Conservation (phyloP, 1,140 invertebrate species). For the Drosophila melanica region DNA sequence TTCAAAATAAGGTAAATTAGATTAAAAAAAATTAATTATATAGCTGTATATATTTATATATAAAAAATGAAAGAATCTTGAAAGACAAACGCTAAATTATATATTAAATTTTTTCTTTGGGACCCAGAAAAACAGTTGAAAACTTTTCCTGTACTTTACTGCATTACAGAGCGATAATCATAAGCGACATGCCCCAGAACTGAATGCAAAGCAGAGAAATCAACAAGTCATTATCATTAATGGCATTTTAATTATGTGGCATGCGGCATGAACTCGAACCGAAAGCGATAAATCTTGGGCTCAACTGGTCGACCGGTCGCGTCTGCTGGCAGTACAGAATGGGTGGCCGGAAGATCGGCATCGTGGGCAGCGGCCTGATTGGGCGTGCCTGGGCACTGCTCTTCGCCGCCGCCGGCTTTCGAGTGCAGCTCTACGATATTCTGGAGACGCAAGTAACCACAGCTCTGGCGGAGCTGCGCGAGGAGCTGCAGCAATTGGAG, state of each 20-base stretch:
- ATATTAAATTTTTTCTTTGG: too few species aligned
- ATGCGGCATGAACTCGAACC: constrained; percentile 60
- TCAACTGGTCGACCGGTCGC: not conserved
- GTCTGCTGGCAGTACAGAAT: constrained; percentile 50
- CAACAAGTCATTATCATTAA: constrained; percentile 66
- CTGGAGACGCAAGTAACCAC: constrained; percentile 88
- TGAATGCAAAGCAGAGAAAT: constrained; percentile 18
- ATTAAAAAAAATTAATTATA: not conserved
- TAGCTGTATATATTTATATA: not conserved
- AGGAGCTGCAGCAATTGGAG: constrained; percentile 90
- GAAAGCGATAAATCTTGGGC: constrained; percentile 60
- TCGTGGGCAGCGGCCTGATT: constrained; percentile 93
- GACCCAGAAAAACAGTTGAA: too few species aligned
- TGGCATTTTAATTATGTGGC: constrained; percentile 61
- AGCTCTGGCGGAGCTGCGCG: constrained; percentile 89
- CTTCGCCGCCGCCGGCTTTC: constrained; percentile 94
- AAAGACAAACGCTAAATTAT: too few species aligned
- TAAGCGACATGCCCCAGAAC: constrained; percentile 10
- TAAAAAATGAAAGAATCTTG: not conserved
- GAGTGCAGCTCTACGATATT: constrained; percentile 94
- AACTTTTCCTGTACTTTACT: constrained; percentile 1
- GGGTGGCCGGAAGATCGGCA: constrained; percentile 87
- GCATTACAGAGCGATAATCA: constrained; percentile 19
- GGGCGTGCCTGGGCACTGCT: constrained; percentile 98
- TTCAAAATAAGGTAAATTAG: not conserved